Base-by-base conservation (phyloP, 2,113 vertebrate species). In the Gymnogyps californianus region DNA sequence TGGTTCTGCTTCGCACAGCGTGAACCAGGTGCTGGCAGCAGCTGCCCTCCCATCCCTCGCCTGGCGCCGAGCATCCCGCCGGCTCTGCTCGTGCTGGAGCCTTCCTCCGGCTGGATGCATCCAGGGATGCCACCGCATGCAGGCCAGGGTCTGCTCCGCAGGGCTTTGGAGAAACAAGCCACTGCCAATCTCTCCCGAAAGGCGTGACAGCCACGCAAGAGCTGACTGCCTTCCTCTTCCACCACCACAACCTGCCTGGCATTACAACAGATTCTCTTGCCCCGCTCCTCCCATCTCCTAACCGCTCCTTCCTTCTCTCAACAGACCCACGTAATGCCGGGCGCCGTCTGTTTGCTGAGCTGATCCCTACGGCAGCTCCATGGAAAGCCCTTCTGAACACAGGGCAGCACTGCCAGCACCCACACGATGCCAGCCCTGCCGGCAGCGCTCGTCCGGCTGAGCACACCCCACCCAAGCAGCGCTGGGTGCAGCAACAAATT, bases 41-140 rank as follows among this genome's bases (percentile, higher is more conserved):
- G 15, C 54, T 34, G 69, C 46, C 31, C 42, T 62, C 57, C 47
- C 16, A 12, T 6, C 82, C 67, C 47, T 88, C 6, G 2, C 58
- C 49, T 2, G 2, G 42, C 3, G 5, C 52, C 0, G 4, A 38
- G 61, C 40, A 29, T 24, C 75, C 38, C 7, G 0, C 34, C 0
- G 1, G 40, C 55, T 47, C 77, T 55, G 49, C 64, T 62, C 2
- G 0, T 5, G 15, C 66, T 1, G 28, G 40, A 64, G 42, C 86
- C 11, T 36, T 42, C 51, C 59, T 32, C 51, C 6, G 0, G 11
- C 46, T 44, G 61, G 61, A 34, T 13, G 32, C 2, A 3, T 8
- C 18, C 32, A 9, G 51, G 51, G 58, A 20, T 9, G 29, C 15
- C 47, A 28, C 14, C 2, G 5, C 32, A 3, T 3, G 0, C 1